Evolutionary conservation across 2,797 vertebrate species (phyloP).

Genomic region (Morelia viridis): DNA sequence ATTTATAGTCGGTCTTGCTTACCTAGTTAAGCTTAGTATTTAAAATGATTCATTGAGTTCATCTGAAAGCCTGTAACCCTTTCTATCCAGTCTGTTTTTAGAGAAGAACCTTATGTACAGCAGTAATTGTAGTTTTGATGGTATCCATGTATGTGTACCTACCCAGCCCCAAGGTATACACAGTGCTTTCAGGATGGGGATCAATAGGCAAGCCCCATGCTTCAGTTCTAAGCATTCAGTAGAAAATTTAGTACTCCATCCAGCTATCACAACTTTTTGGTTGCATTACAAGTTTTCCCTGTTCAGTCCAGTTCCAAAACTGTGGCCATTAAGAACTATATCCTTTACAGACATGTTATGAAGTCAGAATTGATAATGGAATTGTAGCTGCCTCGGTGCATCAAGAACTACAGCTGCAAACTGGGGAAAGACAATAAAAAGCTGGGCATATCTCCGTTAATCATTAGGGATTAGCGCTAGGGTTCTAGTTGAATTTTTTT

Average conservation of each 20-base stretch:
- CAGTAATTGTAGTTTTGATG: neutral
- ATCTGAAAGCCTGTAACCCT: constrained; percentile 70
- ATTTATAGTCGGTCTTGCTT: constrained; percentile 78
- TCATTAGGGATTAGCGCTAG: neutral
- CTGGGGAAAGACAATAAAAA: neutral
- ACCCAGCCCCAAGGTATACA: neutral
- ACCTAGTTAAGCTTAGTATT: constrained; percentile 78
- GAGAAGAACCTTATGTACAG: constrained; percentile 21
- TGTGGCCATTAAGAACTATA: neutral
- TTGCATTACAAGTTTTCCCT: neutral
- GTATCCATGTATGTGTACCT: neutral
- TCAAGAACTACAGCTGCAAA: neutral
- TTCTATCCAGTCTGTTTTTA: constrained; percentile 7
- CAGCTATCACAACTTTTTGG: neutral
- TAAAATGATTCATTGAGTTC: constrained; percentile 75
- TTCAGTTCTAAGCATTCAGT: neutral
- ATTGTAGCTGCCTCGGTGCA: neutral
- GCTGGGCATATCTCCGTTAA: neutral
- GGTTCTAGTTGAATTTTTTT: neutral
- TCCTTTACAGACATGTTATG: neutral
- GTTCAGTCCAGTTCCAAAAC: neutral
- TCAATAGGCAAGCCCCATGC: neutral
- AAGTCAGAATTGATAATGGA: neutral
- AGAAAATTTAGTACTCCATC: neutral
- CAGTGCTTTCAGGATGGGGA: neutral